Base-by-base conservation (phyloP, 2,797 vertebrate genomes). In the Silurus aristotelis region DNA sequence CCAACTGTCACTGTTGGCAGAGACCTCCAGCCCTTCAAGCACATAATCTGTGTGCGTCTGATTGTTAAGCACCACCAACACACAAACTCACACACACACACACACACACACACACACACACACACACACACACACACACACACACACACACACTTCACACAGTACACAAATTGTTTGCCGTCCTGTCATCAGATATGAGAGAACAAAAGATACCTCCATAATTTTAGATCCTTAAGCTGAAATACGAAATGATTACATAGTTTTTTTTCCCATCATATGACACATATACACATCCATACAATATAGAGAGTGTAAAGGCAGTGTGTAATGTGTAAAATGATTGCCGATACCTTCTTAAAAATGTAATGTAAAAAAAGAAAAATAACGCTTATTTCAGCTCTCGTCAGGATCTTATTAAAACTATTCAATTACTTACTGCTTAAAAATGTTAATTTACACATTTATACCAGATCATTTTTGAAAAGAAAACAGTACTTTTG, bases 1-100 rank as follows among this genome's bases (percentile, higher is more conserved):
- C 95, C 95, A 96, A 96, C 95, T 96, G 95, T 96, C 95, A 93
- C 90, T 94, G 92, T 93, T 96, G 95, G 95, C 94, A 95, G 91
- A 89, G 90, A 80, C 89, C 89, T 92, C 93, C 92, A 91, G 90
- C 92, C 93, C 92, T 95, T 93, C 93, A 94, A 94, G 94, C 95
- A 93, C 93, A 95, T 94, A 95, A 95, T 95, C 94, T 95, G 93
- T 91, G 93, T 93, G 94, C 92, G 89, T 93, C 93, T 93, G 93
- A 94, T 93, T 92, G 93, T 94, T 95, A 94, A 95, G 92, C 93
- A 92, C 92, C 93, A 93, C 90, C 91, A 84, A 89, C 90, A 58
- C 63, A 63, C 67, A 77, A 38, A 63, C 48, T 9, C 48, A 9
- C 48, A 52, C 48, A 52, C 48, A 0, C 48, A 6, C 6, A 48